Percentiles rank a stretch among this genome's conserved stretches.
Evolutionary conservation across 2,888 invertebrate genomes (phyloP).

Genomic region (Hesperia comma): DNA sequence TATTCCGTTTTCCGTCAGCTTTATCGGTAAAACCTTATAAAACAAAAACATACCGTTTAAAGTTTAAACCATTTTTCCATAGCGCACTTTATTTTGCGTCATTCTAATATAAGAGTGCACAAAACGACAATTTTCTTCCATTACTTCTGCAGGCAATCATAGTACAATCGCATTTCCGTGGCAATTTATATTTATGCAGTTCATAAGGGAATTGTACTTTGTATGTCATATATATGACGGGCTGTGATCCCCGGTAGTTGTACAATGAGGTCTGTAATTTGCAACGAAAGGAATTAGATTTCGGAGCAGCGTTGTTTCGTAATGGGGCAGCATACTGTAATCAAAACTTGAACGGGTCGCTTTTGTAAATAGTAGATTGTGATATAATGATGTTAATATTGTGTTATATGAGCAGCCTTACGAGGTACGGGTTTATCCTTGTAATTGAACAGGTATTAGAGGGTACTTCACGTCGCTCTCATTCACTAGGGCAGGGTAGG

Average conservation of each 20-base stretch:
- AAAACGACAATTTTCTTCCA: slow-evolving; percentile 1
- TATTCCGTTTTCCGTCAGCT: too few species aligned
- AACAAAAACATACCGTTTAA: too few species aligned
- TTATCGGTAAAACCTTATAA: too few species aligned
- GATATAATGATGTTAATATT: too few species aligned
- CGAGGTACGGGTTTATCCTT: too few species aligned
- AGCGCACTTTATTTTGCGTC: too few species aligned
- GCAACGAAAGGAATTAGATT: slow-evolving; percentile 5
- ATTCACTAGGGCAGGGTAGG: too few species aligned
- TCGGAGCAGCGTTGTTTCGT: slow-evolving; percentile 2
- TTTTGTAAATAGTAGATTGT: slow-evolving; percentile 1
- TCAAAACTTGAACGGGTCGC: not conserved
- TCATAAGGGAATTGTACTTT: slow-evolving; percentile 7
- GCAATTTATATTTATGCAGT: not conserved
- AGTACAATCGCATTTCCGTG: not conserved
- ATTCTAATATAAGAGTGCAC: too few species aligned
- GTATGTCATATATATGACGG: slow-evolving; percentile 5
- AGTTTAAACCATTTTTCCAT: too few species aligned
- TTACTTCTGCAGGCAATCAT: not conserved
- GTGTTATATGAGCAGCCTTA: too few species aligned
- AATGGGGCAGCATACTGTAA: slow-evolving; percentile 6
- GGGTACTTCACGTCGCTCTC: too few species aligned
- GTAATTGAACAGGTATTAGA: too few species aligned
- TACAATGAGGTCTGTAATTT: slow-evolving; percentile 6
- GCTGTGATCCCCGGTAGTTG: not conserved